phyloP scores from a whole-genome alignment of 2,888 invertebrate species.

The Myathropa florea region DNA sequence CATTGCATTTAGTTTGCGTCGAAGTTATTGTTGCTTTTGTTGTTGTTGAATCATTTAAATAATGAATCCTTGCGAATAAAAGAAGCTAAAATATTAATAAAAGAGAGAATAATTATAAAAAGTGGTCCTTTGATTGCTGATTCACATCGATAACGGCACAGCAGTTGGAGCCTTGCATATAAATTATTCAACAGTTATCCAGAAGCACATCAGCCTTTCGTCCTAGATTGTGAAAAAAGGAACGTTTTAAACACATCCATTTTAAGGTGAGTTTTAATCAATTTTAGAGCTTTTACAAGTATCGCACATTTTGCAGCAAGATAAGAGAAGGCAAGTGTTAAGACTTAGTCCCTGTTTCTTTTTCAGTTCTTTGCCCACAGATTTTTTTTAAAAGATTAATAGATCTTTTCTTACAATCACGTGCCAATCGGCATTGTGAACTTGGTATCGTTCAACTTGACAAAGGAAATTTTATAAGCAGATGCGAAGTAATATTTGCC shows the following conservation, averaged over 20 bases:
- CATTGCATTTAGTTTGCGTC: conserved; percentile 38
- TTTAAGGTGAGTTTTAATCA: not conserved
- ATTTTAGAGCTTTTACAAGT: not conserved
- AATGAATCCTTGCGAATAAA: conserved; percentile 59
- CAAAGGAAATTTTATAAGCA: too few species aligned
- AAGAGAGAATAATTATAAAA: conserved; percentile 55
- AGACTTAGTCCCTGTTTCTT: too few species aligned
- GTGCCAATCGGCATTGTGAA: too few species aligned
- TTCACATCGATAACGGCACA: conserved; percentile 45
- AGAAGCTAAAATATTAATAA: conserved; percentile 16
- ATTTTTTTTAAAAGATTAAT: too few species aligned
- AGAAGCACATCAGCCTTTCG: conserved; percentile 1
- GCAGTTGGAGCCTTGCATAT: not conserved
- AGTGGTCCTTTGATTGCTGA: conserved; percentile 64
- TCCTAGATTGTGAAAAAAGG: not conserved
- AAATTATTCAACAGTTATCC: conserved; percentile 51
- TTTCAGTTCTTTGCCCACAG: too few species aligned
- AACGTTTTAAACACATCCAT: not conserved
- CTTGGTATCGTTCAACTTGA: too few species aligned
- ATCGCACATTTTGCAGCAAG: too few species aligned
- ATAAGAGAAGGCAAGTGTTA: too few species aligned
- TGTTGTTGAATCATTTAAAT: conserved; percentile 48
- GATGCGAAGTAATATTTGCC: too few species aligned
- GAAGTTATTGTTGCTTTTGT: not conserved
- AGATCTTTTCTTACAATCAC: too few species aligned